These are phyloP conservation scores for Microdon myrmicae DNA, from an alignment of 2,888 invertebrate genomes.

Conservation along the genomic window DNA sequence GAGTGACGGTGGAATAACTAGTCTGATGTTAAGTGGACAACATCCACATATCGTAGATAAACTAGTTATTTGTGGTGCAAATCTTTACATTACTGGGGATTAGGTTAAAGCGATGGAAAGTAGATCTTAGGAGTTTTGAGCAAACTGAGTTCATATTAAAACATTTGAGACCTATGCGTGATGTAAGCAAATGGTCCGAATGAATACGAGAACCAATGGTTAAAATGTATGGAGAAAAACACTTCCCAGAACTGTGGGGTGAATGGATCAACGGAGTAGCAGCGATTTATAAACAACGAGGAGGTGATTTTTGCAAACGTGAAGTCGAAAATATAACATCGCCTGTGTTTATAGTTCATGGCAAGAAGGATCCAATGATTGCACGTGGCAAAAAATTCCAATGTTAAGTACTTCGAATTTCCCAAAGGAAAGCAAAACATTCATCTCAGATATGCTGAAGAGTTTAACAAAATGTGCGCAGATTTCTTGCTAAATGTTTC, in stretches of 20 bases:
- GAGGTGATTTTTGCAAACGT: constrained; percentile 79
- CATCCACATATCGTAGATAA: constrained; percentile 76
- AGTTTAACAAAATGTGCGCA: constrained; percentile 81
- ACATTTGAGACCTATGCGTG: constrained; percentile 57
- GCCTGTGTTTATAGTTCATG: constrained; percentile 85
- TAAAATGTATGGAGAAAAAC: constrained; percentile 78
- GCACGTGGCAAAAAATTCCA: constrained; percentile 81
- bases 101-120: constrained; percentile 75
- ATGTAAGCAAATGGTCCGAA: constrained; percentile 82
- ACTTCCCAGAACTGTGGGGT: constrained; percentile 76
- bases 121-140: no score
- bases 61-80: constrained; percentile 81
- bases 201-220: constrained; percentile 79
- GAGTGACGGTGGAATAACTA: constrained; percentile 89
- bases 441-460: constrained; percentile 80
- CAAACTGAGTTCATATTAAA: not conserved
- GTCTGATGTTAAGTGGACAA: constrained; percentile 79
- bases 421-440: constrained; percentile 89
- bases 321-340: constrained; percentile 74
- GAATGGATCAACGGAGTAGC: constrained; percentile 77
- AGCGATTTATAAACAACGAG: constrained; percentile 70
- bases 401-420: constrained; percentile 76
- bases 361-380: constrained; percentile 83
- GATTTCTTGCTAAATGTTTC: constrained; percentile 76
- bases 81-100: constrained; percentile 77